Evolutionary conservation across 2,888 invertebrate genomes (phyloP), one percentile per base, ranked within the genome.

Genomic region (Xestobium rufovillosum): DNA sequence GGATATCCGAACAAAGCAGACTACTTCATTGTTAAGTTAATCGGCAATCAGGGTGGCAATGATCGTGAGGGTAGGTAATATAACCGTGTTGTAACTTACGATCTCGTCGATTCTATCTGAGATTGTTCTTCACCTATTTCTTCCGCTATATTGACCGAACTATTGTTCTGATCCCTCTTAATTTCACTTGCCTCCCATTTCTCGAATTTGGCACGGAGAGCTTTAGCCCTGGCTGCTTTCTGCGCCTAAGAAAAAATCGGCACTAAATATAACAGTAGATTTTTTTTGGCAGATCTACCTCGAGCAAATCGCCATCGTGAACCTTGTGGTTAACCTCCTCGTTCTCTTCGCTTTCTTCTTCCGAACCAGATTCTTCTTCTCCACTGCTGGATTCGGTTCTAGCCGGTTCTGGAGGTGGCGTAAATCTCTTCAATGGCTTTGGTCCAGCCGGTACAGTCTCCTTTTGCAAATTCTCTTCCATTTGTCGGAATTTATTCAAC

Each of bases 341-440:
- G 11, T 67, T 66, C 23, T 67, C 65, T 33, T 70, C 71, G 14
- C 72, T 68, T 13, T 62, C 61, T 14, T 66, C 63, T 25, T 66
- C 66, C 27, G 66, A 66, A 16, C 64, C 64, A 16, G 62, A 66
- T 9, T 55, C 51, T 15, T 60, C 66, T 47, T 63, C 68, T 36
- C 68, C 71, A 11, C 59, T 61, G 35, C 60, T 60, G 6, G 53
- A 55, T 3, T 65, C 63, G 2, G 53, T 49, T 30, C 60, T 56
- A 4, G 63, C 49, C 0, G 65, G 65, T 44, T 87, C 86, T 10
- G 87, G 87, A 0, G 91, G 91, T 2, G 91, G 91, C 1, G 91
- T 91, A 65, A 91, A 91, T 39, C 88, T 71, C 63, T 90, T 91
- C 42, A 91, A 63, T 0, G 91, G 90, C 58, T 87, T 87, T 0